Base-by-base conservation (phyloP, 2,797 vertebrate genomes). In the Champsocephalus gunnari region DNA sequence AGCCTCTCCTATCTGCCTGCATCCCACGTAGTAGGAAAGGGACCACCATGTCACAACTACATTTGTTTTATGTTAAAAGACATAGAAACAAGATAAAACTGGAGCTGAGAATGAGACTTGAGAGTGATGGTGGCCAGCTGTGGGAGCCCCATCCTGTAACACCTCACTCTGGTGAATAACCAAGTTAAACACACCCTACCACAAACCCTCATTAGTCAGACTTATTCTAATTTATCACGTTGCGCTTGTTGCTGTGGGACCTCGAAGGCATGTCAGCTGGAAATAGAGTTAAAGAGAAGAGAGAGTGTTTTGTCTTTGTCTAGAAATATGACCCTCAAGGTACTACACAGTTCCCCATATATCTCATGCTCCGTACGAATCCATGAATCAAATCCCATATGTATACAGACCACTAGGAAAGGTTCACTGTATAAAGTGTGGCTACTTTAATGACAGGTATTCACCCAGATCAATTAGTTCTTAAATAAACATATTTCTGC, bases 61-160 rank as follows among this genome's bases (percentile, higher is more conserved):
- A 17, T 71, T 38, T 50, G 24, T 12, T 64, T 56, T 24, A 77
- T 59, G 63, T 17, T 34, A 43, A 77, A 28, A 87, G 43, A 82
- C 41, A 24, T 21, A 62, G 34, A 59, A 81, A 66, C 32, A 21
- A 16, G 61, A 51, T 2, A 56, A 32, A 64, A 43, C 9, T 61
- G 45, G 41, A 65, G 51, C 63, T 47, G 64, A n/a, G 61, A 65
- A 57, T 1, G 6, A 47, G 51, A 72, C 45, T 12, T 32, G 28
- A 64, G 67, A 57, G 68, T 70, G 72, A 88, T 87, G 83, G 50
- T 19, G 11, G 28, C 82, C 89, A 92, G 84, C 87, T 91, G 91
- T 72, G 51, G 48, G 80, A 80, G 45, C 55, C 48, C 44, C 57
- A 10, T 80, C 72, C 62, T 45, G 72, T 38, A 77, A 79, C 86